Evolutionary conservation across 2,113 vertebrate genomes (phyloP).

Genomic region (Donacobius atricapilla): DNA sequence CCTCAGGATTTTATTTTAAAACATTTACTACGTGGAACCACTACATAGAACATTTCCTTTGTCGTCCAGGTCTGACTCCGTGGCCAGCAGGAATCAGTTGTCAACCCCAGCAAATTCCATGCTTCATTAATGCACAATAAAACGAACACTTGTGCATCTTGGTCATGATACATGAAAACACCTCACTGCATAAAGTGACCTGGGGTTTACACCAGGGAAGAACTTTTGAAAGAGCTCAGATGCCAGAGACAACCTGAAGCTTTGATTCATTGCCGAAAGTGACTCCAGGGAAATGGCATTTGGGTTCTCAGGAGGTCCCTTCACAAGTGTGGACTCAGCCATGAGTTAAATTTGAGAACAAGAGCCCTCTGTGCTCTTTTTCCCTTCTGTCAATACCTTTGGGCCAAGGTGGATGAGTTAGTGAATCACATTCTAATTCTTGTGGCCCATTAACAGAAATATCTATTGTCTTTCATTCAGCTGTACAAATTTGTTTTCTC

Average conservation of each 20-base stretch:
- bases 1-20: neutral
- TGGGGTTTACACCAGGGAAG: neutral
- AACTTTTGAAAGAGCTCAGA: neutral
- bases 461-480: neutral
- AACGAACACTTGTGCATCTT: neutral
- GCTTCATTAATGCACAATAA: neutral
- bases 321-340: neutral
- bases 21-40: neutral
- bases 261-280: neutral
- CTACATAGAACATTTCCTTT: neutral
- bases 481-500: neutral
- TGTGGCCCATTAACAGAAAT: neutral
- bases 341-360: neutral
- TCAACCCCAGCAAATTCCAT: neutral
- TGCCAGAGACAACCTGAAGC: neutral
- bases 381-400: neutral
- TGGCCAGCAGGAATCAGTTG: neutral
- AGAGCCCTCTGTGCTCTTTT: neutral
- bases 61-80: neutral
- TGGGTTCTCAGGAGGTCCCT: neutral
- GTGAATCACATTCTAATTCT: neutral
- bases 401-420: neutral
- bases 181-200: neutral
- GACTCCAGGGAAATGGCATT: neutral
- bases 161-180: neutral